Evolutionary conservation across 2,113 vertebrate species (phyloP).

Genomic region (Raja brachyura): DNA sequence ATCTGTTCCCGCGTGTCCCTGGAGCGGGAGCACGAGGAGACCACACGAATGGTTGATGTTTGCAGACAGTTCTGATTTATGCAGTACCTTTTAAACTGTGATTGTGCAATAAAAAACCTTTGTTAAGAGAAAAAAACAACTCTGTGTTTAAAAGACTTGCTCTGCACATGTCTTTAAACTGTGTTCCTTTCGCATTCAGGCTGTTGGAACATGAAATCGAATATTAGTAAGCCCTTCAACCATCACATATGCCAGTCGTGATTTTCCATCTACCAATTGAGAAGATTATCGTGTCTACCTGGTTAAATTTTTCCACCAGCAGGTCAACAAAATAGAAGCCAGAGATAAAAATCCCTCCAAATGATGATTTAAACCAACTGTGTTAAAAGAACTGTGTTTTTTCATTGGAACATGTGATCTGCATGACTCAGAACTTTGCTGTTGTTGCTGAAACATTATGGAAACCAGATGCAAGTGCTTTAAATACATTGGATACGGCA

Average conservation of each 20-base stretch:
- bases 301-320: background rate
- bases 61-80: too few species aligned
- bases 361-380: background rate
- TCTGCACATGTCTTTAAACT: too few species aligned
- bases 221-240: background rate
- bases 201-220: background rate
- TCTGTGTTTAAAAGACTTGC: too few species aligned
- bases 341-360: background rate
- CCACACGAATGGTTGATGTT: too few species aligned
- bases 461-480: background rate
- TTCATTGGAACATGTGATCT: background rate
- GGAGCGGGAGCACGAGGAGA: too few species aligned
- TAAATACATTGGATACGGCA: background rate
- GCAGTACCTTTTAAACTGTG: too few species aligned
- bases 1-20: too few species aligned
- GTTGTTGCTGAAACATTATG: background rate
- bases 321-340: background rate
- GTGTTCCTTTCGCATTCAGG: too few species aligned
- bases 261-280: background rate
- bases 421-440: background rate
- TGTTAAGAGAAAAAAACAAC: too few species aligned
- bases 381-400: too few species aligned
- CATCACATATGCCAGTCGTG: background rate
- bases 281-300: background rate
- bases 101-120: too few species aligned